Conservation (phyloP, 1,140 invertebrate genomes). For the Teleogryllus occipitalis region DNA sequence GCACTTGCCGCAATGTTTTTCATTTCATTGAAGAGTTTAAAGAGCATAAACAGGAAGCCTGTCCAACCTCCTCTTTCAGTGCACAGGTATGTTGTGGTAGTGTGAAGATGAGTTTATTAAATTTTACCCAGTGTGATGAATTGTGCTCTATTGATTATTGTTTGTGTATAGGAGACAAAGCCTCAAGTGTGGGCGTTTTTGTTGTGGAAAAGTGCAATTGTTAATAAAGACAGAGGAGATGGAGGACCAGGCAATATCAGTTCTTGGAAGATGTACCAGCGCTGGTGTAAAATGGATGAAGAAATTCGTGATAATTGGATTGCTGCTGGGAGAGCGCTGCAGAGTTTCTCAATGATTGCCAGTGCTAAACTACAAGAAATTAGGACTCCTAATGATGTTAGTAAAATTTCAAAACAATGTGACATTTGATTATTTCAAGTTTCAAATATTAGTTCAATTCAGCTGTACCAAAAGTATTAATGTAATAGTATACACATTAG, state of each 20-base stretch:
- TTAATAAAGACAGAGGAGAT: constrained; percentile 42
- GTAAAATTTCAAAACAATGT: constrained; percentile 1
- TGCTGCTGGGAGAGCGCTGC: constrained; percentile 63
- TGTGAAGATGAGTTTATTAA: neutral
- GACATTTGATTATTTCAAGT: neutral
- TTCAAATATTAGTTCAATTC: neutral
- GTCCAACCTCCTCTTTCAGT: constrained; percentile 27
- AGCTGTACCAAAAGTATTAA: no score
- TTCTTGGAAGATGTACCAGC: constrained; percentile 71
- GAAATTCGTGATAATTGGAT: constrained; percentile 64
- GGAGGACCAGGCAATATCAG: constrained; percentile 39
- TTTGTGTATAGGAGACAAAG: constrained; percentile 54
- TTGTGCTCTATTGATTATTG: constrained; percentile 16
- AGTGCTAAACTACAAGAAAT: constrained; percentile 18
- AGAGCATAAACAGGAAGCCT: constrained; percentile 53
- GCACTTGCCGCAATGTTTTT: constrained; percentile 65
- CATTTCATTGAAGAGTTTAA: constrained; percentile 70
- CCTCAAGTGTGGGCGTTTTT: constrained; percentile 76
- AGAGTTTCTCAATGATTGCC: constrained; percentile 15
- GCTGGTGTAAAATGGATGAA: constrained; percentile 69
- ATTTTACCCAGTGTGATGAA: neutral
- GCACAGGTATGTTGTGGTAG: neutral
- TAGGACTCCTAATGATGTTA: constrained; percentile 11
- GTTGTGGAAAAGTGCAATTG: constrained; percentile 65
- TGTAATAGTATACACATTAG: no score